Evolutionary conservation across 2,797 vertebrate species (phyloP).

Genomic region (Macropodus opercularis): DNA sequence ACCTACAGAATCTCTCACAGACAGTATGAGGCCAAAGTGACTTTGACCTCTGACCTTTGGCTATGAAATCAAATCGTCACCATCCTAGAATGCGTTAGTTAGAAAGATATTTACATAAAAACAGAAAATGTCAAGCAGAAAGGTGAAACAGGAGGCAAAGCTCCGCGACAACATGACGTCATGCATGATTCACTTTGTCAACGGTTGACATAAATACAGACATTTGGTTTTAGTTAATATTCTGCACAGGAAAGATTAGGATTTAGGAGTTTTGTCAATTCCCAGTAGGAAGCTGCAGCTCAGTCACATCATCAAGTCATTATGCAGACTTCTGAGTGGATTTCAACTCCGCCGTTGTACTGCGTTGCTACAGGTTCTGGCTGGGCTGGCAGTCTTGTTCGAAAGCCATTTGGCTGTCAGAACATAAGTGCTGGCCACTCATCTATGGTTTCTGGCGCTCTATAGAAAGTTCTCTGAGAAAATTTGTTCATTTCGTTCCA

Average conservation of each 20-base stretch:
- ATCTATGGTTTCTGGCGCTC: slow-evolving; percentile 40
- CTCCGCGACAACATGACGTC: too few relatives aligned
- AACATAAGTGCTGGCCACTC: slow-evolving; percentile 14
- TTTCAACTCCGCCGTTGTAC: slow-evolving; percentile 8
- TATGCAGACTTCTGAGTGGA: slow-evolving; percentile 4
- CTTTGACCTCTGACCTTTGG: too few relatives aligned
- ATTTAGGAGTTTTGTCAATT: slow-evolving; percentile 9
- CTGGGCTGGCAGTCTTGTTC: slow-evolving; percentile 24
- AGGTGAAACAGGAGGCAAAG: too few relatives aligned
- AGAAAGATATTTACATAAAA: too few relatives aligned
- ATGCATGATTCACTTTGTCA: too few relatives aligned
- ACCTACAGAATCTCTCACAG: too few relatives aligned
- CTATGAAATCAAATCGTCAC: too few relatives aligned
- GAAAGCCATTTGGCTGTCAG: slow-evolving; percentile 48
- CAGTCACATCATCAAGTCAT: slow-evolving; percentile 3
- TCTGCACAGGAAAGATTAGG: slow-evolving; percentile 6
- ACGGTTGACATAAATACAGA: too few relatives aligned
- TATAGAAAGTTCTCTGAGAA: slow-evolving; percentile 27
- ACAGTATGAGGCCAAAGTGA: too few relatives aligned
- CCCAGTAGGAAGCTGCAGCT: slow-evolving; percentile 17
- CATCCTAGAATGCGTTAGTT: too few relatives aligned
- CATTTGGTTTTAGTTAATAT: neutral
- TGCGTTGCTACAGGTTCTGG: slow-evolving; percentile 12
- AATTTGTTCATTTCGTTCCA: slow-evolving; percentile 42
- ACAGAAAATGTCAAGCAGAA: too few relatives aligned